Base-by-base conservation (phyloP, 2,888 invertebrate genomes). In the Drosophila flavopinicola region DNA sequence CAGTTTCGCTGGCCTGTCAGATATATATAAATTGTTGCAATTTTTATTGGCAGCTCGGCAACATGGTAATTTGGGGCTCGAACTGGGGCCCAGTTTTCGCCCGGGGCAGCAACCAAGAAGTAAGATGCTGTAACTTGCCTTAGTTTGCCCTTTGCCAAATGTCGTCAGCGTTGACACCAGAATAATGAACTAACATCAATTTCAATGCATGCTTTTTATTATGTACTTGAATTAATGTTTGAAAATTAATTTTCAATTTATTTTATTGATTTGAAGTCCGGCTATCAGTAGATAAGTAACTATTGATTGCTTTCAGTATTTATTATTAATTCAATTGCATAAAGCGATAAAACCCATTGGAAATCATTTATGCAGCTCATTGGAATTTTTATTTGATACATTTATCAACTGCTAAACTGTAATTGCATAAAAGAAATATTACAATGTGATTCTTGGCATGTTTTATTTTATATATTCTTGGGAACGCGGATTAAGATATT, bases 11-110 rank as follows among this genome's bases (percentile, higher is more conserved):
- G 67, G 67, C 67, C 87, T 83, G 88, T 88, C 87, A 80, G 65
- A 72, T 64, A 66, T 78, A 66, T 78, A 76, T 80, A 85, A 83
- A 88, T 85, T 74, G 85, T 74, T 67, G 87, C 79, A 74, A 73
- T 85, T 85, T 56, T 75, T 75, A 64, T 70, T 54, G 57, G 29
- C 69, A 63, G 38, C 42, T 33, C 10, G 13, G 27, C 61, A 52
- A 57, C 32, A 69, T 64, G 65, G 56, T 69, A 75, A 72, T 74
- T 54, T 58, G 41, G 35, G 24, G 11, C 7, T 20, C 30, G 25
- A 39, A 27, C 41, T 35, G 47, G 37, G 56, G 44, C 29, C 11
- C 32, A 49, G 27, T 32, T 41, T 23, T 25, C 49, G n/a, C 49
- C 13, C 23, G 20, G 30, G 60, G 17, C 33, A 47, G 15, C 20